Evolutionary conservation across 1,140 invertebrate species (phyloP), one percentile per base, ranked within the genome.

Genomic region (Brachionus sp.): DNA sequence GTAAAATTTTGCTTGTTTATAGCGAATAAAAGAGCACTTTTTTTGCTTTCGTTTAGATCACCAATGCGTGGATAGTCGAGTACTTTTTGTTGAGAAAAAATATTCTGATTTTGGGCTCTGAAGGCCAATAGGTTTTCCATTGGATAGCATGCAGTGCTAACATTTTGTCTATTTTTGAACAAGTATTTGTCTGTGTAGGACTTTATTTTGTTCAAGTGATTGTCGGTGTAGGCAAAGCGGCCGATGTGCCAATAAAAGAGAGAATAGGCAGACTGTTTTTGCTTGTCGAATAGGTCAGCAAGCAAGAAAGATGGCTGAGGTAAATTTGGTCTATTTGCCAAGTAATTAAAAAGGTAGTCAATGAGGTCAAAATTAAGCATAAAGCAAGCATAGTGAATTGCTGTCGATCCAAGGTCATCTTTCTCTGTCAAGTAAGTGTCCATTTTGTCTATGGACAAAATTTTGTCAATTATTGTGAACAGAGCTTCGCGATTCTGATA

Each of bases 1-100:
- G n/a, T 12, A 75, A 75, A 75, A 46, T 46, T 75, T 75, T 75
- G 70, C 5, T 75, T 44, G 16, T 35, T 75, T 25, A 75, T 75
- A 6, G 70, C 70, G 19, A 35, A 75, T 44, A 75, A 46, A n/a
- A 75, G 42, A 25, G 70, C 25, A 13, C 42, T 75, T 46, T 25
- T 46, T 46, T 75, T 44, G 23, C 3, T 23, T 7, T 75, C 42
- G 16, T 75, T 75, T 25, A 46, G 10, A 10, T 75, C 70, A 10
- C 25, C 10, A 25, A 10, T n/a, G 10, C 13, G 42, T 5, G 70
- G 70, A 75, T 75, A 75, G 25, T 70, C 66, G 2, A 70, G 16
- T 19, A 70, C 35, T 23, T 70, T 70, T 23, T 37, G 6, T 16
- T 19, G 7, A 70, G 16, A 19, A 70, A 9, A 12, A 39, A 70